These are phyloP conservation scores for Steinernema hermaphroditum DNA, from an alignment of 2,888 invertebrate genomes.

Conservation along the genomic window DNA sequence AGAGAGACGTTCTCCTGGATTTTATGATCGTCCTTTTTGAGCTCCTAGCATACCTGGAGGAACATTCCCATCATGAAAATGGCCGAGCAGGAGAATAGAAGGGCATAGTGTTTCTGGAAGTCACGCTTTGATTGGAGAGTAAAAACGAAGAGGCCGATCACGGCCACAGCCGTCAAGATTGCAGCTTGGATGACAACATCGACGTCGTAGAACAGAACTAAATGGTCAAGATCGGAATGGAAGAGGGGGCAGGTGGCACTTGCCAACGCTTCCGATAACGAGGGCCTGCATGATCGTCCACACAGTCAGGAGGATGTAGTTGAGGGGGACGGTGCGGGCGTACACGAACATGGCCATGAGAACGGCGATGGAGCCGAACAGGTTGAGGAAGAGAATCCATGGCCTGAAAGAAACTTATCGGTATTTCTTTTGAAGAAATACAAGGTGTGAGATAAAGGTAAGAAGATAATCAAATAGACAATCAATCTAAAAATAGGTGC, in stretches of 20 bases:
- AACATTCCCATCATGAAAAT: conserved; percentile 76
- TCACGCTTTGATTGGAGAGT: conserved; percentile 84
- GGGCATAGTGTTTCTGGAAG: conserved; percentile 76
- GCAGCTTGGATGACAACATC: conserved; percentile 79
- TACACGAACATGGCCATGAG: conserved; percentile 77
- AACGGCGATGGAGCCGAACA: conserved; percentile 73
- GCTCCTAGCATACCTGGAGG: conserved; percentile 69
- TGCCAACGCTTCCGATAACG: conserved; percentile 76
- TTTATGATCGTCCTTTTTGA: conserved; percentile 18
- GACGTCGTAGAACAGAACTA: conserved; percentile 79
- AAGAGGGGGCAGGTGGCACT: conserved; percentile 43
- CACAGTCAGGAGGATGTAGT: conserved; percentile 76
- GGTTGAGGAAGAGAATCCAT: conserved; percentile 68
- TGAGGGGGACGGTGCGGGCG: conserved; percentile 78
- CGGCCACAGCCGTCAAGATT: conserved; percentile 77
- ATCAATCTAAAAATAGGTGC: too few species aligned
- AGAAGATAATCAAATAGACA: too few species aligned
- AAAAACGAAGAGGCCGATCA: conserved; percentile 78
- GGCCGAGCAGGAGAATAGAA: conserved; percentile 68
- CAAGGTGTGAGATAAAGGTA: too few species aligned
- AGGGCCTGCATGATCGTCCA: conserved; percentile 82
- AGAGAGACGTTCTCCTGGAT: too few species aligned
- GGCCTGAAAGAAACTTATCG: conserved; percentile 66
- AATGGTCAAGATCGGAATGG: too few species aligned
- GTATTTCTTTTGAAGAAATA: too few species aligned